Conservation (phyloP, 2,888 invertebrate genomes). For the Drosophila mercatorum region DNA sequence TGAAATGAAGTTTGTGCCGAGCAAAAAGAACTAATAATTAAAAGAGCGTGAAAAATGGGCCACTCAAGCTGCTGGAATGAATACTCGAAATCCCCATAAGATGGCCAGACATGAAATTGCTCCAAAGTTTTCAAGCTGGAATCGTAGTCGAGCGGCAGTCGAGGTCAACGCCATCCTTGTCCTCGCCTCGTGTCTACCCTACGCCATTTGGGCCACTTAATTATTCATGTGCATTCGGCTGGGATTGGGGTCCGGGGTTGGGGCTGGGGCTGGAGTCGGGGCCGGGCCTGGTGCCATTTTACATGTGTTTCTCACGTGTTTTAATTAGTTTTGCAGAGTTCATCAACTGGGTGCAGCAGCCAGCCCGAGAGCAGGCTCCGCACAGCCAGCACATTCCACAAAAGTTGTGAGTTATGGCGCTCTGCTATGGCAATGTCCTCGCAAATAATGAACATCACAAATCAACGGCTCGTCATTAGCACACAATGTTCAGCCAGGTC, state of each 20-base stretch:
- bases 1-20: conserved; percentile 26
- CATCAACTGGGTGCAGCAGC: conserved; percentile 54
- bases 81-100: conserved; percentile 35
- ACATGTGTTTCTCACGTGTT: conserved; percentile 70
- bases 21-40: conserved; percentile 43
- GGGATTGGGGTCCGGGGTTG: conserved; percentile 23
- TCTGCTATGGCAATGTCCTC: conserved; percentile 25
- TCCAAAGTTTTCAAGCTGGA: neutral
- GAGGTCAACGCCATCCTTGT: conserved; percentile 36
- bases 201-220: conserved; percentile 46
- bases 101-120: conserved; percentile 10
- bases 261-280: neutral
- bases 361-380: conserved; percentile 5
- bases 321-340: conserved; percentile 78
- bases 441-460: conserved; percentile 76
- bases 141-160: conserved; percentile 1
- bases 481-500: conserved; percentile 50
- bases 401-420: conserved; percentile 57
- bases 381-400: conserved; percentile 11
- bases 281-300: conserved; percentile 34
- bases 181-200: conserved; percentile 16
- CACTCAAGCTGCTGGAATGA: conserved; percentile 16
- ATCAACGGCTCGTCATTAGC: conserved; percentile 77
- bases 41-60: conserved; percentile 33
- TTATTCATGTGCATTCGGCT: conserved; percentile 62